Conservation (phyloP, 2,888 invertebrate genomes). For the Tillus elongatus region DNA sequence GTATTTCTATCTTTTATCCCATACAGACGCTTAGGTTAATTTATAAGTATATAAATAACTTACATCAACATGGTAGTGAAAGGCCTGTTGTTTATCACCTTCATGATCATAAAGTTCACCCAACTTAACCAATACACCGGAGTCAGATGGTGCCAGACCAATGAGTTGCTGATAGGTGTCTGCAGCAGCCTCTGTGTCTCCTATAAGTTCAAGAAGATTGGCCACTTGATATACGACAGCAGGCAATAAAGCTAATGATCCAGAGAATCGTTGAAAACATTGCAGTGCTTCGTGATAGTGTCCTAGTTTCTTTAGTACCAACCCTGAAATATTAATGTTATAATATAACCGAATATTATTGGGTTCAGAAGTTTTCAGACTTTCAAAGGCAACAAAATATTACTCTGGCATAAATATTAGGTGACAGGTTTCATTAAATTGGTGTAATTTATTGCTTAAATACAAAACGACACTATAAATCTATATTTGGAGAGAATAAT, state of each 20-base stretch:
- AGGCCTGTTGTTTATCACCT: conserved; percentile 86
- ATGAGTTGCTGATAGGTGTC: conserved; percentile 67
- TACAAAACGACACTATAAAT: too few species aligned
- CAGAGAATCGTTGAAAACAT: conserved; percentile 66
- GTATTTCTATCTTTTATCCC: too few species aligned
- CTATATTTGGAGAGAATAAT: conserved; percentile 6
- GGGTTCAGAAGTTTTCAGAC: too few species aligned
- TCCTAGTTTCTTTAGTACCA: conserved; percentile 59
- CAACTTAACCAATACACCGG: conserved; percentile 77
- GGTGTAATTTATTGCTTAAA: too few species aligned
- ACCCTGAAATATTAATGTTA: conserved; percentile 49
- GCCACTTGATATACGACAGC: conserved; percentile 64
- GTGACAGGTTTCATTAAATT: too few species aligned
- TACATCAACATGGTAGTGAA: conserved; percentile 73
- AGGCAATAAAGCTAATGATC: conserved; percentile 48
- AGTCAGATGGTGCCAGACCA: conserved; percentile 80
- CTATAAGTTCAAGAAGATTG: conserved; percentile 61
- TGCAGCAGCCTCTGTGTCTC: conserved; percentile 51
- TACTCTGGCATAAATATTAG: too few species aligned
- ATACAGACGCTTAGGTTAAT: too few species aligned
- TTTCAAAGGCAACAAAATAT: too few species aligned
- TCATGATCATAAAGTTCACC: conserved; percentile 83
- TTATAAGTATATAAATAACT: too few species aligned
- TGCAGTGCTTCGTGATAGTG: conserved; percentile 67
- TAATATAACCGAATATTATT: too few species aligned